These are phyloP conservation scores for Lepidurus apus DNA, from an alignment of 1,140 invertebrate species.

Conservation along the genomic window DNA sequence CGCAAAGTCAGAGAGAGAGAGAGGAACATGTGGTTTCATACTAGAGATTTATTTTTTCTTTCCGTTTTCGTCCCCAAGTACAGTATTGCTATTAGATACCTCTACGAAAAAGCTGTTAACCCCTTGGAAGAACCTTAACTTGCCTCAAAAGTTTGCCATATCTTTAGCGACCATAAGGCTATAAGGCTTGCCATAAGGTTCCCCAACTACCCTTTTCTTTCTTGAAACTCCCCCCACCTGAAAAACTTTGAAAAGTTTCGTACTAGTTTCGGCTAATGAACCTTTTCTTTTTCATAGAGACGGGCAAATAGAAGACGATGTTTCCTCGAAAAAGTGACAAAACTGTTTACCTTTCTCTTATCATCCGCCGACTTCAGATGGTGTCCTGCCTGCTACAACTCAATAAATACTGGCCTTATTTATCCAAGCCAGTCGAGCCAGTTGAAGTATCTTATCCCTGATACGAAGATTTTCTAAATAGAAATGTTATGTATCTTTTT, in stretches of 20 bases:
- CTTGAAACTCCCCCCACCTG: neutral
- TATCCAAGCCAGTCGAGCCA: neutral
- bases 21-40: neutral
- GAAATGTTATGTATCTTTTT: no score
- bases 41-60: neutral
- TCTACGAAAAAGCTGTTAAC: conserved; percentile 5
- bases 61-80: neutral
- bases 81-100: neutral
- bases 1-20: neutral
- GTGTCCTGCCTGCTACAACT: neutral
- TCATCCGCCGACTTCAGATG: neutral
- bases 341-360: neutral
- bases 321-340: neutral
- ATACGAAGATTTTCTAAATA: no score
- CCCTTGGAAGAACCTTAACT: neutral
- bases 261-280: neutral
- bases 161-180: neutral
- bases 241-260: neutral
- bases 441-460: neutral
- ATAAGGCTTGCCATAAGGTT: neutral
- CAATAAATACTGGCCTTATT: neutral
- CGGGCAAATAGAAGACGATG: neutral
- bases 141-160: neutral
- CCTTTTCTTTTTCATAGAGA: neutral
- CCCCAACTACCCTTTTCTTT: neutral